phyloP scores from a whole-genome alignment of 2,888 invertebrate genomes.

The Epirrita christyi region DNA sequence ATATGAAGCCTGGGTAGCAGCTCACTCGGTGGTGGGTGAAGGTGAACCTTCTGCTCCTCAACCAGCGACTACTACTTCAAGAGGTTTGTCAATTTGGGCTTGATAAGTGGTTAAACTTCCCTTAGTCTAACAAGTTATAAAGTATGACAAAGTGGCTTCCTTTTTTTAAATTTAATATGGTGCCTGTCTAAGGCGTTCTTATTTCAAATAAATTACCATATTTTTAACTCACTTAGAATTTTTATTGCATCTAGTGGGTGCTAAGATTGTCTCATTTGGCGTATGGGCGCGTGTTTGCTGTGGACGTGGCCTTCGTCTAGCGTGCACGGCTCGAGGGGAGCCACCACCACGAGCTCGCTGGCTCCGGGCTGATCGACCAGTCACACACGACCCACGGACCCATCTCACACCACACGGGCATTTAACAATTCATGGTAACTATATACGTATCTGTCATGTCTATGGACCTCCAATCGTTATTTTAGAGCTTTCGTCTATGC shows the following conservation, averaged over 20 bases:
- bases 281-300: slow-evolving; percentile 88
- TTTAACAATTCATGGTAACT: slow-evolving; percentile 88
- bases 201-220: too few species aligned
- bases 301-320: slow-evolving; percentile 87
- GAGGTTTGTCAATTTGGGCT: slow-evolving; percentile 86
- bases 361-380: slow-evolving; percentile 88
- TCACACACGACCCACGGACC: slow-evolving; percentile 89
- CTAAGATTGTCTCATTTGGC: slow-evolving; percentile 93
- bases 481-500: too few species aligned
- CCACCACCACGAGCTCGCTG: slow-evolving; percentile 91
- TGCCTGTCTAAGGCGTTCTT: too few species aligned
- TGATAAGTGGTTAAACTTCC: too few species aligned
- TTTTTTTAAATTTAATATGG: too few species aligned
- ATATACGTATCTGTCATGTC: neutral
- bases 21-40: slow-evolving; percentile 92
- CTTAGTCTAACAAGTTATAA: too few species aligned
- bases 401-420: slow-evolving; percentile 89
- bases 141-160: too few species aligned
- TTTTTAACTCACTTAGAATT: too few species aligned
- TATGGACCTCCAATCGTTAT: too few species aligned
- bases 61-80: slow-evolving; percentile 89
- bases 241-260: slow-evolving; percentile 71
- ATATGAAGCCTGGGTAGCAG: slow-evolving; percentile 95
- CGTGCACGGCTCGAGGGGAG: slow-evolving; percentile 90
- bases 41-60: slow-evolving; percentile 91